Evolutionary conservation across 2,797 vertebrate species (phyloP).

Genomic region (Nyctalus aviator): DNA sequence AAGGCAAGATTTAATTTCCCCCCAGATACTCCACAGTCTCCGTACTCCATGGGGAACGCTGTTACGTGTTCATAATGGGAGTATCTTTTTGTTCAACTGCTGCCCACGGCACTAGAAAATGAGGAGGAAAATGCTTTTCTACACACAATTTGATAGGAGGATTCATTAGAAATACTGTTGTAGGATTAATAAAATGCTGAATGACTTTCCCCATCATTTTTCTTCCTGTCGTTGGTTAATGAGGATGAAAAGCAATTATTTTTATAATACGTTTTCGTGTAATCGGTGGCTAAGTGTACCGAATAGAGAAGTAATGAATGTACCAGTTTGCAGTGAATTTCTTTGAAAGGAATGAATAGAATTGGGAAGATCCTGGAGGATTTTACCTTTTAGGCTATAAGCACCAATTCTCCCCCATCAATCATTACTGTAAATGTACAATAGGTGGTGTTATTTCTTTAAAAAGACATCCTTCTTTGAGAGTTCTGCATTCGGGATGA

Average conservation of each 20-base stretch:
- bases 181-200: constrained; percentile 69
- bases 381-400: background rate
- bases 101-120: constrained; percentile 69
- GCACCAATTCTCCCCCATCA: constrained; percentile 25
- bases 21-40: background rate
- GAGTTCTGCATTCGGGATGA: constrained; percentile 33
- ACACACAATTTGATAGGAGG: constrained; percentile 49
- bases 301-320: constrained; percentile 63
- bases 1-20: constrained; percentile 20
- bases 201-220: constrained; percentile 70
- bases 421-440: constrained; percentile 1
- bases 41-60: background rate
- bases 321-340: constrained; percentile 47
- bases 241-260: constrained; percentile 77
- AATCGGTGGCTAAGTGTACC: constrained; percentile 64
- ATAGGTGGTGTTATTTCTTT: constrained; percentile 32
- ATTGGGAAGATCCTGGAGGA: constrained; percentile 34
- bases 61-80: background rate
- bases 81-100: constrained; percentile 58
- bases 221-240: constrained; percentile 66
- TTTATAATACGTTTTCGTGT: constrained; percentile 71
- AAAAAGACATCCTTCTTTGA: constrained; percentile 17
- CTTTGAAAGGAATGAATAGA: constrained; percentile 47
- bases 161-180: constrained; percentile 64
- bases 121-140: constrained; percentile 53